These are phyloP conservation scores for Lepeophtheirus nordmannii DNA, from an alignment of 2,888 invertebrate genomes.

Conservation along the genomic window DNA sequence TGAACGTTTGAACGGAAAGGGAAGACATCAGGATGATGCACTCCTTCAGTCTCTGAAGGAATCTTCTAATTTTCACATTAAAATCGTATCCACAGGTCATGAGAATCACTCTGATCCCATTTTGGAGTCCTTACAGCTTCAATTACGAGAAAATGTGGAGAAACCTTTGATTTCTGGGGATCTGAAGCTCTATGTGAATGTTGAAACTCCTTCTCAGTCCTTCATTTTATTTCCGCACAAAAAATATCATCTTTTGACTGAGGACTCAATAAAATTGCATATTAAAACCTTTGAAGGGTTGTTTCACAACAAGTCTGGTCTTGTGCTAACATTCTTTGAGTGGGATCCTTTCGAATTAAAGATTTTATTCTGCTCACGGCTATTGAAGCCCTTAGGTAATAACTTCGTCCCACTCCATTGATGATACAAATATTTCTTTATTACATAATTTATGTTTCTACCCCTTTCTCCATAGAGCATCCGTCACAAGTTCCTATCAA, in stretches of 20 bases:
- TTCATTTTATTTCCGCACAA: background rate
- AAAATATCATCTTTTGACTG: background rate
- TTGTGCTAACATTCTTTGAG: background rate
- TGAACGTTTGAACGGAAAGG: too few species aligned
- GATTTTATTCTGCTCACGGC: background rate
- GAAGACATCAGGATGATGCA: too few species aligned
- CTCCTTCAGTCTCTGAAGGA: background rate
- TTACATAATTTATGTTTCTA: background rate
- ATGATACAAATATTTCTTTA: background rate
- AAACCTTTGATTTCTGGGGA: background rate
- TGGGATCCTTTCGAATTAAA: background rate
- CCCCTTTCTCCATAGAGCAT: background rate
- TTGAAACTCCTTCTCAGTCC: conserved; percentile 1
- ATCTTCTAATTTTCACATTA: background rate
- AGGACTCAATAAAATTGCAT: background rate
- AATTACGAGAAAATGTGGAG: background rate
- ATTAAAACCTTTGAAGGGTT: background rate
- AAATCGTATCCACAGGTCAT: background rate
- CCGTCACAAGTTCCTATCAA: background rate
- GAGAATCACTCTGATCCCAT: background rate
- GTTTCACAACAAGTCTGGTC: background rate
- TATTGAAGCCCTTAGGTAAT: conserved; percentile 1
- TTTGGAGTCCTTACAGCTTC: background rate
- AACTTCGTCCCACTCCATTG: background rate
- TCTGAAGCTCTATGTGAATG: background rate